Conservation (phyloP, 2,113 vertebrate species). For the Perognathus longimembris region DNA sequence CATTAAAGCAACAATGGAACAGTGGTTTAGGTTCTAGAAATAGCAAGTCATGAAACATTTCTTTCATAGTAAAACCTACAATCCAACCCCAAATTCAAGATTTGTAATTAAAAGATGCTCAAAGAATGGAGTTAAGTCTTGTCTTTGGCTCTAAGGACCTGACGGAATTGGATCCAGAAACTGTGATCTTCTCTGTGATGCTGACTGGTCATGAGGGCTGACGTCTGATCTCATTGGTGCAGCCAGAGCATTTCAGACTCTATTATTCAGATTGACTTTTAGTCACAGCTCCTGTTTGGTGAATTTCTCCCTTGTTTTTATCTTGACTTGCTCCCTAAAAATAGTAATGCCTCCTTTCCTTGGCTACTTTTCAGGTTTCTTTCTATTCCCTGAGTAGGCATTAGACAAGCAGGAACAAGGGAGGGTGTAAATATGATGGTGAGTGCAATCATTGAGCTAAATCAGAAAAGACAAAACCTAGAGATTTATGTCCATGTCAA, state of each 20-base stretch:
- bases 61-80: conserved; percentile 13
- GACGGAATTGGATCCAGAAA: not conserved
- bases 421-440: not conserved
- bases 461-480: conserved; percentile 39
- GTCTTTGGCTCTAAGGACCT: not conserved
- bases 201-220: not conserved
- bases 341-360: not conserved
- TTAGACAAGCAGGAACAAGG: not conserved
- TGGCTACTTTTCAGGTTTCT: conserved; percentile 28
- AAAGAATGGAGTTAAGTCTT: not conserved
- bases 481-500: conserved; percentile 28
- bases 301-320: not conserved
- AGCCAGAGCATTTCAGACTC: not conserved
- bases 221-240: not conserved
- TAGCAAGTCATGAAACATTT: not conserved
- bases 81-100: not conserved
- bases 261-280: not conserved
- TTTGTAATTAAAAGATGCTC: conserved; percentile 16
- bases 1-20: not conserved
- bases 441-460: not conserved
- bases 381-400: not conserved
- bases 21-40: not conserved
- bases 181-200: not conserved
- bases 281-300: not conserved
- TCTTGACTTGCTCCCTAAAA: conserved; percentile 13